These are phyloP conservation scores for Sciaenops ocellatus DNA, from an alignment of 2,797 vertebrate species.

Conservation along the genomic window DNA sequence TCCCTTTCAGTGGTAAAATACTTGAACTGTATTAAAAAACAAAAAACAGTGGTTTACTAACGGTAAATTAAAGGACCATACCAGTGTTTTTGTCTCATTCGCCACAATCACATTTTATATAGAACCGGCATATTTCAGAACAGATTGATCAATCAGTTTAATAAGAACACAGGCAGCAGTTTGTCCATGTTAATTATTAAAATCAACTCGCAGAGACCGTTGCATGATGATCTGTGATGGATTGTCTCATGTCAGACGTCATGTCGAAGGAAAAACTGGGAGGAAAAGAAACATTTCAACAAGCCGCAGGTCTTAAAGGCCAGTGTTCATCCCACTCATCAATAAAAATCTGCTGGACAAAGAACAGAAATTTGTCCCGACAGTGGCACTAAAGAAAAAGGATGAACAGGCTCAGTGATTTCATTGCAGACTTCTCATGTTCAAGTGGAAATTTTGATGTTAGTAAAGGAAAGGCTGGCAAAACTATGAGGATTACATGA, in stretches of 20 bases:
- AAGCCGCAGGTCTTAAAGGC: not conserved
- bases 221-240: not conserved
- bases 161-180: not conserved
- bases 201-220: not conserved
- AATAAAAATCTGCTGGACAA: too few relatives aligned
- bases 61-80: constrained; percentile 62
- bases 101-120: not conserved
- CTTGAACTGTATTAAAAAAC: constrained; percentile 32
- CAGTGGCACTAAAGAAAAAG: not conserved
- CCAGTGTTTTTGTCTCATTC: constrained; percentile 9
- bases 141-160: not conserved
- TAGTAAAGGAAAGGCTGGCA: too few relatives aligned
- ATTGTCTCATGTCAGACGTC: not conserved
- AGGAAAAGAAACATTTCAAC: not conserved
- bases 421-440: too few relatives aligned
- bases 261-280: not conserved
- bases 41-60: constrained; percentile 67
- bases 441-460: too few relatives aligned
- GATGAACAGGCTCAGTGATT: too few relatives aligned
- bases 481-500: too few relatives aligned
- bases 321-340: not conserved
- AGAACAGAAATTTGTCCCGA: not conserved
- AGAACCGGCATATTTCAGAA: not conserved
- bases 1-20: constrained; percentile 73
- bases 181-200: not conserved